Evolutionary conservation across 1,140 invertebrate species (phyloP).

Genomic region (Phymorhynchus buccinoides): DNA sequence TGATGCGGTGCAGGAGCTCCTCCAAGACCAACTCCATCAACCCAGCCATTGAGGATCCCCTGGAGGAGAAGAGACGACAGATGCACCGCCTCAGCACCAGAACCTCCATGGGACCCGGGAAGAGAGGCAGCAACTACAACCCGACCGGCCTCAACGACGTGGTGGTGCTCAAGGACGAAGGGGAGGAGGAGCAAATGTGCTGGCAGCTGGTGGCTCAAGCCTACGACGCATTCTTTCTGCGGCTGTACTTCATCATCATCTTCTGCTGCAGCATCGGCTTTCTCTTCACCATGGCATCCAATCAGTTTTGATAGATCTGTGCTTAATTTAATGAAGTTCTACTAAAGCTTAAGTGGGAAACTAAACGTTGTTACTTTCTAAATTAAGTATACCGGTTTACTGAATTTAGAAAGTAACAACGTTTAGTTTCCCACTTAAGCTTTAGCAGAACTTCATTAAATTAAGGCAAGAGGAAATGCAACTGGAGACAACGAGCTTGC

Average conservation of each 20-base stretch:
- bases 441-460: too few relatives aligned
- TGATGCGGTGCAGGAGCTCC: background rate
- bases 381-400: too few relatives aligned
- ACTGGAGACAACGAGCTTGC: too few relatives aligned
- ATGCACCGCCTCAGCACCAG: background rate
- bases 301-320: background rate
- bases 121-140: background rate
- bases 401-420: too few relatives aligned
- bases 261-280: conserved; percentile 8
- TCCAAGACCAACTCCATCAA: background rate
- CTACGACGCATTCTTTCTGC: conserved; percentile 30
- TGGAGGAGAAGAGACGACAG: background rate
- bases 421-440: too few relatives aligned
- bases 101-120: background rate
- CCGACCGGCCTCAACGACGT: background rate
- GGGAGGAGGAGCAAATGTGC: background rate
- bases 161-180: background rate
- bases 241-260: conserved; percentile 13
- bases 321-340: background rate
- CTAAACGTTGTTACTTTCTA: background rate
- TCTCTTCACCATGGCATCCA: background rate
- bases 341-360: background rate
- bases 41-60: background rate
- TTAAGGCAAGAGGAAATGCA: too few relatives aligned
- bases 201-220: conserved; percentile 24